A percentile compares a stretch with the other conserved stretches of the same genome.
These are phyloP conservation scores for Pomacea maculata DNA, from an alignment of 1,140 invertebrate genomes.

Conservation along the genomic window DNA sequence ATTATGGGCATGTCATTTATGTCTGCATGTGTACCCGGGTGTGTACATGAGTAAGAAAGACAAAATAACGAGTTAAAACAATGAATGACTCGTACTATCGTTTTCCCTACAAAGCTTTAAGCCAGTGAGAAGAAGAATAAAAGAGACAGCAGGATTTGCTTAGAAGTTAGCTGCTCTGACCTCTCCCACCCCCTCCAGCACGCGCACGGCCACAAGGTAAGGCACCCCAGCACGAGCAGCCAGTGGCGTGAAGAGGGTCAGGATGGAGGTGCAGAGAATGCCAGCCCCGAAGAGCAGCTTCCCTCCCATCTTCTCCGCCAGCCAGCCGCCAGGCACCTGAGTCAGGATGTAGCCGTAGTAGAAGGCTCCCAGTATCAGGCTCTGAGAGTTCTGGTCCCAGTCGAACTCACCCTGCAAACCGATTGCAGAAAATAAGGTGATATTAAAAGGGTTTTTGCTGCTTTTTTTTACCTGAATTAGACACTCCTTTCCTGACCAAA, in stretches of 20 bases:
- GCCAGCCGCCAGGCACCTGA: slow-evolving; percentile 76
- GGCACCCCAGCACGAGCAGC: slow-evolving; percentile 74
- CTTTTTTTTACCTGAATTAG: no score
- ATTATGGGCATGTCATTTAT: no score
- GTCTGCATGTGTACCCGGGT: no score
- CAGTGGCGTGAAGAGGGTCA: slow-evolving; percentile 83
- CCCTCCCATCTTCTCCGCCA: slow-evolving; percentile 81
- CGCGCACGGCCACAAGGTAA: slow-evolving; percentile 77
- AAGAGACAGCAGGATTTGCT: no score
- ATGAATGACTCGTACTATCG: no score
- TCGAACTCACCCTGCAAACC: slow-evolving; percentile 50
- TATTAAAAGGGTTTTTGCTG: no score
- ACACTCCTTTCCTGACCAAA: no score
- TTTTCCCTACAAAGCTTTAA: no score
- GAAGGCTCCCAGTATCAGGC: slow-evolving; percentile 57
- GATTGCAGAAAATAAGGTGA: not conserved
- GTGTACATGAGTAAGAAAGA: no score
- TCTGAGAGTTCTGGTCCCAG: slow-evolving; percentile 58
- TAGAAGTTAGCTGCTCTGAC: slow-evolving; percentile 63
- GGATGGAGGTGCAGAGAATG: slow-evolving; percentile 78
- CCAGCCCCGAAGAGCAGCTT: slow-evolving; percentile 83
- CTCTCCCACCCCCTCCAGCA: slow-evolving; percentile 88
- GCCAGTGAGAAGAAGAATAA: no score
- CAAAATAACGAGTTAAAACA: no score
- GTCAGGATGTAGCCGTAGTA: slow-evolving; percentile 62